phyloP scores from a whole-genome alignment of 2,888 invertebrate species.

The Lasius platythorax region DNA sequence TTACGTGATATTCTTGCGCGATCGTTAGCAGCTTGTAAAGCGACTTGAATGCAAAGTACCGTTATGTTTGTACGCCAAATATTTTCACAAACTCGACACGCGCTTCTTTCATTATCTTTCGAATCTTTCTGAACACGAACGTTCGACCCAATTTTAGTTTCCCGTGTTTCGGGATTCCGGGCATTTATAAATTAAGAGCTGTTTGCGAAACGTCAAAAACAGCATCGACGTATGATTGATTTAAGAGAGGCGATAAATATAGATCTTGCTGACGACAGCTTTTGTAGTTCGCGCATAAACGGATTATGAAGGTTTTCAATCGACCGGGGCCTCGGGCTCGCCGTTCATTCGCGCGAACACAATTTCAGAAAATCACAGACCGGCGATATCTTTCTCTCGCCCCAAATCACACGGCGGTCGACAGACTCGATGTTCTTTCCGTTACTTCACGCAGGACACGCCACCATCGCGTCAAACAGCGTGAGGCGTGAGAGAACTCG shows the following conservation, averaged over 20 bases:
- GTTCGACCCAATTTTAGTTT: slow-evolving; percentile 28
- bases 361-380: slow-evolving; percentile 54
- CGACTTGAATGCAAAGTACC: background rate
- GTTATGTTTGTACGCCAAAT: slow-evolving; percentile 5
- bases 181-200: slow-evolving; percentile 51
- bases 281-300: slow-evolving; percentile 46
- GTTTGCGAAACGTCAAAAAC: slow-evolving; percentile 35
- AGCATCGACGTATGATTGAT: slow-evolving; percentile 47
- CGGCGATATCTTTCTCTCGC: slow-evolving; percentile 45
- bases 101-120: slow-evolving; percentile 11
- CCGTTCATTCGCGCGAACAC: slow-evolving; percentile 43
- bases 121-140: slow-evolving; percentile 3
- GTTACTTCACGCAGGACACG: slow-evolving; percentile 29
- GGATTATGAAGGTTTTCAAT: slow-evolving; percentile 57
- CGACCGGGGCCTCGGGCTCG: slow-evolving; percentile 43
- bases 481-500: slow-evolving; percentile 47
- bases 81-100: slow-evolving; percentile 28
- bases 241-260: slow-evolving; percentile 55
- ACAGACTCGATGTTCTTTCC: slow-evolving; percentile 32
- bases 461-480: slow-evolving; percentile 33
- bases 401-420: slow-evolving; percentile 52
- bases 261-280: slow-evolving; percentile 39
- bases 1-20: slow-evolving; percentile 27
- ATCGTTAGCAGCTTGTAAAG: background rate
- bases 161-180: slow-evolving; percentile 32